Evolutionary conservation across 2,113 vertebrate species (phyloP).

Genomic region (Phylloscopus whistleri): DNA sequence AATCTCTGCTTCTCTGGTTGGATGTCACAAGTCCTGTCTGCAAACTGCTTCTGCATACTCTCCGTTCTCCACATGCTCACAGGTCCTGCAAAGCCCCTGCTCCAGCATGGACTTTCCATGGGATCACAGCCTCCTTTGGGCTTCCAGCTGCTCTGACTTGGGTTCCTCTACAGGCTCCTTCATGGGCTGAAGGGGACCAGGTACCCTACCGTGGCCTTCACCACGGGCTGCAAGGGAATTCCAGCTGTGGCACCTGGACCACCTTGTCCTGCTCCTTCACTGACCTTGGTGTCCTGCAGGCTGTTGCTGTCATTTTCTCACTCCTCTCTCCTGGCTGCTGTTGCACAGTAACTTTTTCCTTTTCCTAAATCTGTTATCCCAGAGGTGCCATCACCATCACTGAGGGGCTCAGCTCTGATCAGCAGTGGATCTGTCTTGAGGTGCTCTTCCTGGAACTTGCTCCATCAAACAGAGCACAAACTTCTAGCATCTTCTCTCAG

Average conservation of each 20-base stretch:
- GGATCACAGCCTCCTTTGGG: background rate
- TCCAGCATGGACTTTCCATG: accelerated
- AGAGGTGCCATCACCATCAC: accelerated
- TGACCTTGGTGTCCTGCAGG: background rate
- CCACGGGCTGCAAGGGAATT: accelerated
- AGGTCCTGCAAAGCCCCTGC: background rate
- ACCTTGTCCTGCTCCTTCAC: accelerated
- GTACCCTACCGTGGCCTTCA: background rate
- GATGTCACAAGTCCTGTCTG: background rate
- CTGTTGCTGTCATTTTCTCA: background rate
- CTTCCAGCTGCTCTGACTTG: accelerated
- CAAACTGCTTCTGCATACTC: background rate
- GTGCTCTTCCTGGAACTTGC: background rate
- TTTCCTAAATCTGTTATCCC: background rate
- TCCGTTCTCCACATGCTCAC: background rate
- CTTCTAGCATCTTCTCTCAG: background rate
- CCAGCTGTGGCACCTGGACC: accelerated
- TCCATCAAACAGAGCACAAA: background rate
- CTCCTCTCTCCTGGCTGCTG: background rate
- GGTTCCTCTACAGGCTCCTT: background rate
- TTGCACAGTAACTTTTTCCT: background rate
- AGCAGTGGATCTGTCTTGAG: accelerated
- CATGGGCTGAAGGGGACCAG: background rate
- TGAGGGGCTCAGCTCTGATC: background rate
- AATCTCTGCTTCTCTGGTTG: background rate